A percentile compares a stretch with the other conserved stretches of the same genome.
Evolutionary conservation across 2,797 vertebrate genomes (phyloP).

Genomic region (Sebastes minor): DNA sequence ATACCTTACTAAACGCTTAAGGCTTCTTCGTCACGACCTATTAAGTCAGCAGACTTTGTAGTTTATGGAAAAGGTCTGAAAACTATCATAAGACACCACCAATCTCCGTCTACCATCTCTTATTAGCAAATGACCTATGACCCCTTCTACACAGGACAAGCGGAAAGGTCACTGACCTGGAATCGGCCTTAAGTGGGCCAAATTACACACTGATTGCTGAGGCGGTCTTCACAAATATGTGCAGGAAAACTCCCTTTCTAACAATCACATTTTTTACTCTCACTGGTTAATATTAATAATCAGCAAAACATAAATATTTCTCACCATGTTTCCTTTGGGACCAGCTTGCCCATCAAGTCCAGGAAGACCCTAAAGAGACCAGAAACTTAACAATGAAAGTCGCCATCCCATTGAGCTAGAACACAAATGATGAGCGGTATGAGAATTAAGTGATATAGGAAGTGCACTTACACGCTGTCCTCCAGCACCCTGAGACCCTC

Average conservation of each 20-base stretch:
- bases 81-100: not conserved
- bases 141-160: slow-evolving; percentile 5
- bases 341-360: slow-evolving; percentile 93
- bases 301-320: slow-evolving; percentile 25
- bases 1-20: not conserved
- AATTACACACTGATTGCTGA: slow-evolving; percentile 12
- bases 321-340: slow-evolving; percentile 98
- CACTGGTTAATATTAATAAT: not conserved
- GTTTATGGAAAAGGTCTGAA: not conserved
- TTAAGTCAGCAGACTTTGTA: not conserved
- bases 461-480: slow-evolving; percentile 91
- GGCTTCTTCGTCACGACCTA: not conserved
- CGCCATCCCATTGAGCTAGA: not conserved
- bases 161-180: slow-evolving; percentile 30
- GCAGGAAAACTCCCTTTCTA: not conserved
- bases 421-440: not conserved
- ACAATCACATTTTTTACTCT: not conserved
- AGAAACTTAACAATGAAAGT: slow-evolving; percentile 7
- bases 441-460: not conserved
- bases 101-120: not conserved
- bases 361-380: slow-evolving; percentile 86
- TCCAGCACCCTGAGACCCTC: slow-evolving; percentile 88
- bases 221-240: slow-evolving; percentile 20
- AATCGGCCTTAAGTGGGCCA: not conserved
- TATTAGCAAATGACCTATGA: slow-evolving; percentile 33